Conservation (phyloP, 2,113 vertebrate species). For the Rostratula benghalensis region DNA sequence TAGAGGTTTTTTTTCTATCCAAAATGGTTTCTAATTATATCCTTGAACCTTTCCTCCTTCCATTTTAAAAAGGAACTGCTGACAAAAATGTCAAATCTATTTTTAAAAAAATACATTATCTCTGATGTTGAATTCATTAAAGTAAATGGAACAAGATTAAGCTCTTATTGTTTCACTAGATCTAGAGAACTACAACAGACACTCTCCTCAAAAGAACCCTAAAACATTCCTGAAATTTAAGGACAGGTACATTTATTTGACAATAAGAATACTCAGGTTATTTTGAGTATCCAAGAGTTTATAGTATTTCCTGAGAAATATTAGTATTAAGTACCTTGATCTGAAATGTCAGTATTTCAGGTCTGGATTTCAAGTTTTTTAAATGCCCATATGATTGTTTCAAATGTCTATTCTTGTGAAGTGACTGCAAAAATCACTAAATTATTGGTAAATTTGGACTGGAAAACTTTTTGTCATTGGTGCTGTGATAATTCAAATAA, state of each 20-base stretch:
- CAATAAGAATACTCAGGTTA: background rate
- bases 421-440: background rate
- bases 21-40: slow-evolving; percentile 50
- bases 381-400: background rate
- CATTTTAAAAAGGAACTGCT: slow-evolving; percentile 33
- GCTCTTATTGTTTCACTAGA: background rate
- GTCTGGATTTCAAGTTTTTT: background rate
- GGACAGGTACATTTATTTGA: background rate
- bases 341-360: background rate
- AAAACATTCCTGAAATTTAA: background rate
- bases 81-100: slow-evolving; percentile 44
- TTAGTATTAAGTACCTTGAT: background rate
- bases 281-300: background rate
- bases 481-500: background rate
- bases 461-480: background rate
- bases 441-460: background rate
- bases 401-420: background rate
- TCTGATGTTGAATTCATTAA: slow-evolving; percentile 14
- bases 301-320: background rate
- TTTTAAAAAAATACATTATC: background rate
- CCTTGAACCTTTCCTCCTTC: background rate
- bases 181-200: background rate
- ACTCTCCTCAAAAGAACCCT: background rate
- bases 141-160: slow-evolving; percentile 3
- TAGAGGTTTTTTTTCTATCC: background rate